These are phyloP conservation scores for Ploceus nigricollis DNA, from an alignment of 2,113 vertebrate genomes.

Conservation along the genomic window DNA sequence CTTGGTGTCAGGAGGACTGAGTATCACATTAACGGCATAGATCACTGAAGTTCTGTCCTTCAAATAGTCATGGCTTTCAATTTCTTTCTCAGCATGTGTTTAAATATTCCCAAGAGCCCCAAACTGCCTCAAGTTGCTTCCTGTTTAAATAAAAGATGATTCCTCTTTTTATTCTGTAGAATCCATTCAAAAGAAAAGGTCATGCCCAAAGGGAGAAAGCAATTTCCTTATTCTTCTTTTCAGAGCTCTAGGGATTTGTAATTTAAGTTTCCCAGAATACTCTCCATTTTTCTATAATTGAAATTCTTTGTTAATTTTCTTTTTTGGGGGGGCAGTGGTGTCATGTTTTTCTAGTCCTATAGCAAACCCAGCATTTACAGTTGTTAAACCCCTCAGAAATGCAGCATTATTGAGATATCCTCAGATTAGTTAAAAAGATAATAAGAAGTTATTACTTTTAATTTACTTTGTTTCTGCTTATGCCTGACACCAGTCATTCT, in stretches of 20 bases:
- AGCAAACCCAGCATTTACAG: neutral
- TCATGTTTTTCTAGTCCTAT: neutral
- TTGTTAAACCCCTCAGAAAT: neutral
- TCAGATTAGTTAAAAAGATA: neutral
- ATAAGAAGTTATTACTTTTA: neutral
- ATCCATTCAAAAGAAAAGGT: slow-evolving; percentile 66
- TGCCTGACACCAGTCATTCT: neutral
- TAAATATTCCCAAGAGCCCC: slow-evolving; percentile 63
- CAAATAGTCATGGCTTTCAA: slow-evolving; percentile 66
- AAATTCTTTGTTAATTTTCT: slow-evolving; percentile 12
- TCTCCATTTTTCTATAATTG: neutral
- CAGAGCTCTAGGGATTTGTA: slow-evolving; percentile 55
- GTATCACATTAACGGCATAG: slow-evolving; percentile 30
- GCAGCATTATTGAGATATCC: neutral
- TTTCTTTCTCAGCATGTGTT: slow-evolving; percentile 66
- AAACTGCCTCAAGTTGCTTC: slow-evolving; percentile 65
- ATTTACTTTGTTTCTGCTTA: neutral
- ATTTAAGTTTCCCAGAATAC: slow-evolving; percentile 61
- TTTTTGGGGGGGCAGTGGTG: neutral
- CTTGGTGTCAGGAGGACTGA: slow-evolving; percentile 3
- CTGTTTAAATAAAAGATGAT: slow-evolving; percentile 72
- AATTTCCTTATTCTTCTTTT: slow-evolving; percentile 69
- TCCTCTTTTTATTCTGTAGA: slow-evolving; percentile 64
- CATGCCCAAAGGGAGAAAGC: slow-evolving; percentile 63
- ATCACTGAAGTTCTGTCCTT: slow-evolving; percentile 6